Evolutionary conservation across 2,113 vertebrate species (phyloP), one percentile per base, ranked within the genome.

Genomic region (Bos indicus): DNA sequence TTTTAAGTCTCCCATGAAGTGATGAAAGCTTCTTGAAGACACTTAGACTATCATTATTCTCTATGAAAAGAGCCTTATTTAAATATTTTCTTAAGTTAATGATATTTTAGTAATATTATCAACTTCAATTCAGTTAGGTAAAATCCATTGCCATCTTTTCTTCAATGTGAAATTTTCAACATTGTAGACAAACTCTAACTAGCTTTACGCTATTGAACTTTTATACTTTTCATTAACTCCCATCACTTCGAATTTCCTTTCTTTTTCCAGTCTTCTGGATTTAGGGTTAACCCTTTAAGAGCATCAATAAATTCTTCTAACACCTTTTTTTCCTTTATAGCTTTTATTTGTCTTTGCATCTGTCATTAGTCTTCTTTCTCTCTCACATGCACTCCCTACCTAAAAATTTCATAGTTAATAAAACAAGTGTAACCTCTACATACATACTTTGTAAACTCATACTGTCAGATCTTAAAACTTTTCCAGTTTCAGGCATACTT

Each of bases 71-170:
- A 88, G 25, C 0, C 3, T 77, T 64, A 88, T 95, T 57, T 57
- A 87, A 91, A 67, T 84, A 67, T 88, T 67, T 96, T 88, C 46
- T 96, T 36, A 94, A 48, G 51, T 26, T 40, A 95, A 46, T 87
- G 13, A 88, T 77, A 92, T 83, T 59, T 95, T 84, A 85, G 2
- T 84, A 74, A 89, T 36, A 89, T 46, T 87, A 57, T 81, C 2
- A 88, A 85, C 28, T 84, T 43, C 19, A 84, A 52, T 36, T 93
- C 21, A 59, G 16, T 88, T 59, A 87, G 30, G 57, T 17, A 94
- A 67, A 89, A 78, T 30, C 91, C 23, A 78, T 59, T 80, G 33
- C 2, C 3, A 85, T 10, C 4, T 40, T 52, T 89, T 92, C 13
- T 64, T 88, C 81, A 80, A 46, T 33, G 46, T 16, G 30, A 67